Conservation (phyloP, 2,797 vertebrate genomes). For the Pagetopsis macropterus region DNA sequence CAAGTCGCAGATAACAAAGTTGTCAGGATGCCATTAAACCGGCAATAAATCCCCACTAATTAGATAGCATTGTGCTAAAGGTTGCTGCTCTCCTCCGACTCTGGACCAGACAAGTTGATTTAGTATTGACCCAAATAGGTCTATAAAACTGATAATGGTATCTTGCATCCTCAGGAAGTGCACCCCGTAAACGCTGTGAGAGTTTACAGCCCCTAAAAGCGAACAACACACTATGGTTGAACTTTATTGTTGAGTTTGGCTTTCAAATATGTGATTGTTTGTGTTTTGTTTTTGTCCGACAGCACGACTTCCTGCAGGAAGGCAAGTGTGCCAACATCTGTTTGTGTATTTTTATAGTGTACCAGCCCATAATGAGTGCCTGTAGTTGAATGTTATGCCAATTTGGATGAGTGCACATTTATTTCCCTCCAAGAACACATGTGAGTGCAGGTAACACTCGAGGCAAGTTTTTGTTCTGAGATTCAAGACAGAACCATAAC, state of each 20-base stretch:
- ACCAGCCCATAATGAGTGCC: too few relatives aligned
- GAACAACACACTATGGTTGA: slow-evolving; percentile 31
- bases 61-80: slow-evolving; percentile 62
- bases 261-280: slow-evolving; percentile 2
- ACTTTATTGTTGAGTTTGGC: slow-evolving; percentile 5
- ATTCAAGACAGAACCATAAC: too few relatives aligned
- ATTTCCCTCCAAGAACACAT: background rate
- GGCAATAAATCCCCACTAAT: slow-evolving; percentile 50
- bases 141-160: slow-evolving; percentile 69
- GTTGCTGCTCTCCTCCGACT: slow-evolving; percentile 48
- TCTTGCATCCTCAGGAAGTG: slow-evolving; percentile 71
- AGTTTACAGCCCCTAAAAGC: slow-evolving; percentile 50
- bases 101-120: slow-evolving; percentile 60
- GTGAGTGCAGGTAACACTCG: background rate
- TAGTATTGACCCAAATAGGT: slow-evolving; percentile 59
- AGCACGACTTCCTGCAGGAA: slow-evolving; percentile 7
- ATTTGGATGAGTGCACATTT: background rate
- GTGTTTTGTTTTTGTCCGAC: background rate
- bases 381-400: background rate
- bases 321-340: background rate
- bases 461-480: background rate
- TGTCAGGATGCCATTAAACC: slow-evolving; percentile 56
- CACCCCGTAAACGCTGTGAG: slow-evolving; percentile 47
- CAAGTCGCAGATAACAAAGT: slow-evolving; percentile 48
- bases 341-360: slow-evolving; percentile 3